Percentiles rank a stretch among this genome's conserved stretches.
phyloP scores from a whole-genome alignment of 2,888 invertebrate genomes.

The Alloplasta piceator region DNA sequence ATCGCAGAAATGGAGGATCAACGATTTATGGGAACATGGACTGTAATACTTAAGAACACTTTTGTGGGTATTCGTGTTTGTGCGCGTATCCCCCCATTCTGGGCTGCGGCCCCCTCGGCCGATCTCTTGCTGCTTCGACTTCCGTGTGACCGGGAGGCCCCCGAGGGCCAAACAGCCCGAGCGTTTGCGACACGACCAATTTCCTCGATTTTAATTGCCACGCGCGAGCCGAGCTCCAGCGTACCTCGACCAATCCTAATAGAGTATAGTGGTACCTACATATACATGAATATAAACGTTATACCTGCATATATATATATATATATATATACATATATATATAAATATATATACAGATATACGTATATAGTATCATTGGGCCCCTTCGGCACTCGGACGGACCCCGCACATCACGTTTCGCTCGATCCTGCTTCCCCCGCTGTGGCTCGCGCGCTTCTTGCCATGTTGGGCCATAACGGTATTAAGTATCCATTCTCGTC shows the following conservation, averaged over 20 bases:
- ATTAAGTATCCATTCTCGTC: constrained; percentile 39
- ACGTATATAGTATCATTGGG: background rate
- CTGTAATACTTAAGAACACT: constrained; percentile 18
- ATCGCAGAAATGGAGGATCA: no score
- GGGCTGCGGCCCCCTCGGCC: constrained; percentile 8
- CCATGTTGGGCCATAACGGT: constrained; percentile 64
- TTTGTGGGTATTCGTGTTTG: constrained; percentile 23
- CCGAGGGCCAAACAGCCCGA: constrained; percentile 58
- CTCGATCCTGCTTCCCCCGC: constrained; percentile 55
- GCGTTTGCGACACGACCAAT: constrained; percentile 66
- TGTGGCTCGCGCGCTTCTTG: constrained; percentile 52
- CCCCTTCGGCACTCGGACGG: constrained; percentile 51
- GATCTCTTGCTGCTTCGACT: constrained; percentile 54
- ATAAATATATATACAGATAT: background rate
- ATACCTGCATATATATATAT: background rate
- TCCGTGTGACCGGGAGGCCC: constrained; percentile 65
- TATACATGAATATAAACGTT: background rate
- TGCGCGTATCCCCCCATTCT: constrained; percentile 17
- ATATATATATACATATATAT: background rate
- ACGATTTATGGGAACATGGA: constrained; percentile 10
- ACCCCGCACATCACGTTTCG: constrained; percentile 48
- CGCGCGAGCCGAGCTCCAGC: constrained; percentile 19
- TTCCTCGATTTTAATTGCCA: constrained; percentile 67
- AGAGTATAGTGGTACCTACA: constrained; percentile 1
- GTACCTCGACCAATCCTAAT: constrained; percentile 23